Conservation (phyloP, 2,113 vertebrate species). For the Gobius niger region DNA sequence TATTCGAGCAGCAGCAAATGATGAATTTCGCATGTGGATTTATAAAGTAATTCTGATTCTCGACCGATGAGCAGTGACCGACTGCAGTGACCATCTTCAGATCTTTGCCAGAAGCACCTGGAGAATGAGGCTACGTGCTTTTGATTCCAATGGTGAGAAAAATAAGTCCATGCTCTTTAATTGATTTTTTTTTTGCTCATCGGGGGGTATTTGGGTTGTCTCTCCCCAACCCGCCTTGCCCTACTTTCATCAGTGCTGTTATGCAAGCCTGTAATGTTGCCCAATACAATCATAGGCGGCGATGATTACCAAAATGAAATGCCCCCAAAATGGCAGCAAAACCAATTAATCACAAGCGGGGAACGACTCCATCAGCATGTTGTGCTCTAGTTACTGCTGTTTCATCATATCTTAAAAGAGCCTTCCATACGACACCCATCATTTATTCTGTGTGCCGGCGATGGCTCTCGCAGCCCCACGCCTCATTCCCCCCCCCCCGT, state of each 20-base stretch:
- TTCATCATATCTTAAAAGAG: constrained; percentile 49
- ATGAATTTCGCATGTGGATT: too few relatives aligned
- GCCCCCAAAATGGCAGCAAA: constrained; percentile 28
- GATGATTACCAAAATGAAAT: constrained; percentile 29
- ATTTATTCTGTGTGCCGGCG: constrained; percentile 32
- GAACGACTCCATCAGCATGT: constrained; percentile 40
- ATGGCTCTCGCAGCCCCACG: constrained; percentile 17
- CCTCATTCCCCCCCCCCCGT: constrained; percentile 20
- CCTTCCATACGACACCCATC: constrained; percentile 37
- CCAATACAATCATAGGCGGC: constrained; percentile 11
- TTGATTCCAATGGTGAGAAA: too few relatives aligned
- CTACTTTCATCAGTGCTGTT: constrained; percentile 18
- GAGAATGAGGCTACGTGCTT: too few relatives aligned
- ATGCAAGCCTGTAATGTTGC: constrained; percentile 1
- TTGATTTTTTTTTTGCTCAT: neutral
- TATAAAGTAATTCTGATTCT: too few relatives aligned
- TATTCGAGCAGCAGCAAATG: too few relatives aligned
- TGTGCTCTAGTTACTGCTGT: constrained; percentile 30
- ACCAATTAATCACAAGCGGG: constrained; percentile 31
- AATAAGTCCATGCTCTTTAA: constrained; percentile 11
- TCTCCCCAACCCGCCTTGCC: neutral
- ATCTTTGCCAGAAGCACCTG: too few relatives aligned
- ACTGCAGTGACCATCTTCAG: too few relatives aligned
- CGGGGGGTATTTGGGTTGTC: neutral
- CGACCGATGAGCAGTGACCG: too few relatives aligned